These are phyloP conservation scores for Clarias platycephalus DNA, from an alignment of 2,797 vertebrate species.

Conservation along the genomic window DNA sequence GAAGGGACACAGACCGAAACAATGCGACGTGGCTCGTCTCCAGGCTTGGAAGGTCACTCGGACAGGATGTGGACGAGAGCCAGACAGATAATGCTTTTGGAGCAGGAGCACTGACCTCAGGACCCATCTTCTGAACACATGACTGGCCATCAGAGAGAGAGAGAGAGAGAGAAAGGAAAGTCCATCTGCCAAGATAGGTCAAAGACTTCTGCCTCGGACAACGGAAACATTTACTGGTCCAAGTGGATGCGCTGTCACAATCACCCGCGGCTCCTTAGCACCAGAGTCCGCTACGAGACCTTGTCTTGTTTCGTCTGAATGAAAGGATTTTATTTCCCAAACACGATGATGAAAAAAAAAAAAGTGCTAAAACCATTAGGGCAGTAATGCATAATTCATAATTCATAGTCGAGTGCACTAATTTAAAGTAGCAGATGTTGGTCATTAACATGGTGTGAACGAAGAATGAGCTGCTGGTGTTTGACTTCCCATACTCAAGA, in stretches of 20 bases:
- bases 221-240: constrained; percentile 40
- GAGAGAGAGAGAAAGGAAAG: constrained; percentile 22
- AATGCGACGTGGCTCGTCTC: constrained; percentile 62
- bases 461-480: not conserved
- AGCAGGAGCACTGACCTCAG: constrained; percentile 51
- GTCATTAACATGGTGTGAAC: constrained; percentile 14
- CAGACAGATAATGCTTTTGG: constrained; percentile 55
- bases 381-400: constrained; percentile 3
- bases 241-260: constrained; percentile 21
- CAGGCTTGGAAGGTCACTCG: constrained; percentile 71
- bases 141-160: constrained; percentile 32
- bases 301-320: not conserved
- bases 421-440: constrained; percentile 3
- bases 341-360: not conserved
- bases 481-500: not conserved
- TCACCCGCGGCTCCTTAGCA: not conserved
- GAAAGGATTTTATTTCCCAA: not conserved
- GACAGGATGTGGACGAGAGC: constrained; percentile 57
- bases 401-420: not conserved
- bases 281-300: not conserved
- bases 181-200: constrained; percentile 55
- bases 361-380: constrained; percentile 5
- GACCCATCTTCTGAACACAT: constrained; percentile 36
- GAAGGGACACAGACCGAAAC: constrained; percentile 60
- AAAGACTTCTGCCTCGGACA: constrained; percentile 36